These are phyloP conservation scores for Tyria jacobaeae DNA, from an alignment of 2,888 invertebrate genomes.

Conservation along the genomic window DNA sequence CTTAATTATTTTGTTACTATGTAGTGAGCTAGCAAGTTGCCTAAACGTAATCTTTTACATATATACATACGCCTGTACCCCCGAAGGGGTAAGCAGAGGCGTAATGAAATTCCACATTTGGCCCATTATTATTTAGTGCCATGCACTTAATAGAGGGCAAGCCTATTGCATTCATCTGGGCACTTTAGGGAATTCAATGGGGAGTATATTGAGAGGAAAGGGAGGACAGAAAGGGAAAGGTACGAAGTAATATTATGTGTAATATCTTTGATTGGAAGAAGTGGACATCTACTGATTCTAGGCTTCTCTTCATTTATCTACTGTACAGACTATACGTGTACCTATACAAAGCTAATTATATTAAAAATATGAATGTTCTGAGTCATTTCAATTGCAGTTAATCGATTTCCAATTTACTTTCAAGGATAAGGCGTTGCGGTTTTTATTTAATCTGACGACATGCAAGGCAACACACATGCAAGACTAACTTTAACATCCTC, in stretches of 20 bases:
- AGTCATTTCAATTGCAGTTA: not conserved
- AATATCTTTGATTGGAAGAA: not conserved
- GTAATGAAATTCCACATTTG: too few species aligned
- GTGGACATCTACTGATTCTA: not conserved
- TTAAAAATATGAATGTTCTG: not conserved
- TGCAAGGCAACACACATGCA: constrained; percentile 6
- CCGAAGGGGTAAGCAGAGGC: too few species aligned
- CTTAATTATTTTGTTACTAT: too few species aligned
- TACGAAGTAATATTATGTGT: too few species aligned
- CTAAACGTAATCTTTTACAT: too few species aligned
- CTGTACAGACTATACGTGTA: not conserved
- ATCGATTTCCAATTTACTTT: not conserved
- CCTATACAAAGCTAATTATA: not conserved
- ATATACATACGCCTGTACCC: too few species aligned
- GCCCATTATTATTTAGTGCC: too few species aligned
- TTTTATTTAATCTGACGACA: constrained; percentile 9
- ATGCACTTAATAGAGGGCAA: too few species aligned
- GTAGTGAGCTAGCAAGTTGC: not conserved
- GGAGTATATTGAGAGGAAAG: too few species aligned
- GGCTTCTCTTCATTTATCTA: not conserved
- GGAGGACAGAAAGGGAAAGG: too few species aligned
- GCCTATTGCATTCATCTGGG: too few species aligned
- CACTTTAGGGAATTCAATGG: too few species aligned
- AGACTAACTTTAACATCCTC: constrained; percentile 7
- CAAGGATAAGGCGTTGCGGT: constrained; percentile 3